These are phyloP conservation scores for Gasterosteus nipponicus DNA, from an alignment of 2,113 vertebrate species.

Conservation along the genomic window DNA sequence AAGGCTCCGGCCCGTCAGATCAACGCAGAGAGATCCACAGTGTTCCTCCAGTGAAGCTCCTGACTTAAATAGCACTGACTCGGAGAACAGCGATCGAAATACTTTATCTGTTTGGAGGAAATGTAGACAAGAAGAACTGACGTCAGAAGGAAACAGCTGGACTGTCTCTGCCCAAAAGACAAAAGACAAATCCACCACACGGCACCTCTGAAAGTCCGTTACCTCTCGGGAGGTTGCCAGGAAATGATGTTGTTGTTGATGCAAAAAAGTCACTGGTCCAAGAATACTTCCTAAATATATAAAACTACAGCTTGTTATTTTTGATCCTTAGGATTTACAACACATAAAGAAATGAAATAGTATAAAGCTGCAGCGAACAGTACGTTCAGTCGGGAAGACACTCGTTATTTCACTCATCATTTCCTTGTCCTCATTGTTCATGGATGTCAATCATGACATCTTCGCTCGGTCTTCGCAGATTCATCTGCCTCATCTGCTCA, in stretches of 20 bases:
- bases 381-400: too few relatives aligned
- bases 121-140: not conserved
- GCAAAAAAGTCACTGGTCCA: not conserved
- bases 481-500: too few relatives aligned
- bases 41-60: slow-evolving; percentile 21
- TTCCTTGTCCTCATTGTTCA: too few relatives aligned
- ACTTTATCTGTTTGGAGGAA: not conserved
- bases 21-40: slow-evolving; percentile 31
- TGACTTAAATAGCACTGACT: not conserved
- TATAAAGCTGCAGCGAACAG: too few relatives aligned
- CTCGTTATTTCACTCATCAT: too few relatives aligned
- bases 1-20: slow-evolving; percentile 32
- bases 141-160: not conserved
- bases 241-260: not conserved
- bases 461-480: too few relatives aligned
- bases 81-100: not conserved
- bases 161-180: not conserved
- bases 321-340: not conserved
- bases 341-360: not conserved
- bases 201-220: not conserved
- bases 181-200: not conserved
- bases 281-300: too few relatives aligned
- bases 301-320: not conserved
- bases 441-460: too few relatives aligned
- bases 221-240: not conserved